Conservation (phyloP, 2,113 vertebrate genomes). For the Limanda limanda region DNA sequence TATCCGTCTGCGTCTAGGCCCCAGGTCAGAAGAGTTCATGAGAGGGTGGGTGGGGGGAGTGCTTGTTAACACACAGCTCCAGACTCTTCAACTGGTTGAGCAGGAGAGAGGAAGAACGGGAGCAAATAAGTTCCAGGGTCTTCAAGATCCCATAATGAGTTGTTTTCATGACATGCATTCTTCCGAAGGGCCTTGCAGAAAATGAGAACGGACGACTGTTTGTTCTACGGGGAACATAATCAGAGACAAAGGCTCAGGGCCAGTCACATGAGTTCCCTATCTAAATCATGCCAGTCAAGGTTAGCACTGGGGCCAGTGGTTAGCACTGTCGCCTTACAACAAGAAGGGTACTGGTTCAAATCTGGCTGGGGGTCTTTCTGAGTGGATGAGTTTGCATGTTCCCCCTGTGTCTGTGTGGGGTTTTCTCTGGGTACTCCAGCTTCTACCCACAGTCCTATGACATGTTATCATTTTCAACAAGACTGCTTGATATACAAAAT, state of each 20-base stretch:
- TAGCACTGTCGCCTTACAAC: too few relatives aligned
- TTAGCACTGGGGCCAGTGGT: neutral
- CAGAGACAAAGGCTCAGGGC: neutral
- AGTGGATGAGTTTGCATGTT: neutral
- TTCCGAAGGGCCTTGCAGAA: too few relatives aligned
- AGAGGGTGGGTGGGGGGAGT: conserved; percentile 25
- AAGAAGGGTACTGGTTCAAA: neutral
- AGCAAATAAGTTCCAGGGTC: neutral
- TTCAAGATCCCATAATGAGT: too few relatives aligned
- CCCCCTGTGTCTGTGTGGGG: too few relatives aligned
- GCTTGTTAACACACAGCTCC: conserved; percentile 46
- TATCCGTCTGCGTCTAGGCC: conserved; percentile 54
- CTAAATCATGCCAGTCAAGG: too few relatives aligned
- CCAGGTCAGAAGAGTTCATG: conserved; percentile 65
- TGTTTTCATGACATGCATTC: too few relatives aligned
- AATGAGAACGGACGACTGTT: too few relatives aligned
- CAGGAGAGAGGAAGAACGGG: conserved; percentile 1
- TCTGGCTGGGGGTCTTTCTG: neutral
- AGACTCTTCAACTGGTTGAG: conserved; percentile 19
- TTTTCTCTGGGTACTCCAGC: neutral
- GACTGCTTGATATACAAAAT: too few relatives aligned
- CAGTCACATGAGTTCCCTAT: too few relatives aligned
- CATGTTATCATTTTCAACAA: too few relatives aligned
- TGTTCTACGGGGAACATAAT: neutral
- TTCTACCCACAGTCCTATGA: neutral